Conservation (phyloP, 2,113 vertebrate genomes). For the Psettodes erumei region DNA sequence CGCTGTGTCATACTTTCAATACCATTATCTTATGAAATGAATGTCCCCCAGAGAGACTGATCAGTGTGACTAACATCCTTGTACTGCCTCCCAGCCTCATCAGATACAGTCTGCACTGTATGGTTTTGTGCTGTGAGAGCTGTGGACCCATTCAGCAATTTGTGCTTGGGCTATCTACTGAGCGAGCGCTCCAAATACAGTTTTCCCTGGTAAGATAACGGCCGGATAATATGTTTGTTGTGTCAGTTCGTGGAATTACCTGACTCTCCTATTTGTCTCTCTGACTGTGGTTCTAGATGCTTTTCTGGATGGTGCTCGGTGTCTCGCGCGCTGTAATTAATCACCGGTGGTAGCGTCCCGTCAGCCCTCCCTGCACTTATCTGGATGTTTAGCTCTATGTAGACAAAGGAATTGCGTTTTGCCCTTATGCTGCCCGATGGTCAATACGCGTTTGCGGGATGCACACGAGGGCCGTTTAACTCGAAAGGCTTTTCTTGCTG, state of each 20-base stretch:
- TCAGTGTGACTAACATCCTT: conserved; percentile 46
- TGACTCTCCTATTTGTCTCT: conserved; percentile 54
- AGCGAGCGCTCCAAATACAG: conserved; percentile 32
- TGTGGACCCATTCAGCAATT: conserved; percentile 29
- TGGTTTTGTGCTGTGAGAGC: conserved; percentile 16
- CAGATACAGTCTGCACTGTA: conserved; percentile 42
- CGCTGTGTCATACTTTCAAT: conserved; percentile 17
- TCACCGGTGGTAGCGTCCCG: conserved; percentile 22
- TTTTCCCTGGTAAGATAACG: conserved; percentile 66
- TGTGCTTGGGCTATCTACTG: conserved; percentile 41
- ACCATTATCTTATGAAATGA: conserved; percentile 18
- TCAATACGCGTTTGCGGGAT: background rate
- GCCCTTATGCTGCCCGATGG: conserved; percentile 14
- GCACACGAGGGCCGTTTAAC: background rate
- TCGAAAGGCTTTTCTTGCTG: background rate
- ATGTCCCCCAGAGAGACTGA: conserved; percentile 22
- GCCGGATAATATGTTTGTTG: conserved; percentile 56
- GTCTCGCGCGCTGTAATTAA: conserved; percentile 64
- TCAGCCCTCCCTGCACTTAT: conserved; percentile 44
- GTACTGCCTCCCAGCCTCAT: conserved; percentile 47
- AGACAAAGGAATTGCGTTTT: conserved; percentile 50
- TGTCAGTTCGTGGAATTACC: conserved; percentile 70
- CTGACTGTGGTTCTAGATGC: conserved; percentile 38
- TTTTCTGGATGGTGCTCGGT: conserved; percentile 42
- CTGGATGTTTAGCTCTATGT: conserved; percentile 54